Percentiles rank a stretch among this genome's conserved stretches.
These are phyloP conservation scores for Pelecanus crispus DNA, from an alignment of 2,113 vertebrate species.

Conservation along the genomic window DNA sequence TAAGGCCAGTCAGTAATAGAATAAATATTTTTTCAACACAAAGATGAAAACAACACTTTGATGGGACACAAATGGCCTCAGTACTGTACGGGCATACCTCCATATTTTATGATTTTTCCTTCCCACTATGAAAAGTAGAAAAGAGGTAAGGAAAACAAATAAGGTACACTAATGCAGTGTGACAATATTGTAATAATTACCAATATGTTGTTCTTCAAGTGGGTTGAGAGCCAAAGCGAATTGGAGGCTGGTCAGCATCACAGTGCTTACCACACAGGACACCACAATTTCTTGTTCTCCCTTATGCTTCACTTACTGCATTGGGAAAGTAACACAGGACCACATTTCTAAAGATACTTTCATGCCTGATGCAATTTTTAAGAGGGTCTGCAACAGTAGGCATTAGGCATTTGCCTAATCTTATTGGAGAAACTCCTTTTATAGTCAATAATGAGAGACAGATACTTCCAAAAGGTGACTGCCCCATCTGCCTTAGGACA, in stretches of 20 bases:
- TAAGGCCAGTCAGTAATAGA: neutral
- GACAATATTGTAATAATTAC: neutral
- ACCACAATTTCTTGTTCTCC: neutral
- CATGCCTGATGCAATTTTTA: neutral
- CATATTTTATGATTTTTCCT: neutral
- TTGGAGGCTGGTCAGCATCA: neutral
- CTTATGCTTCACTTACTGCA: rapidly evolving
- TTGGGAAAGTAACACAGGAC: neutral
- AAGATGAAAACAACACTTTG: neutral
- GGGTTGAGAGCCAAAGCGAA: neutral
- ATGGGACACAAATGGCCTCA: neutral
- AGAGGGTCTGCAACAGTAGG: no score
- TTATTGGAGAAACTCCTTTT: neutral
- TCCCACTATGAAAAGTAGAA: neutral
- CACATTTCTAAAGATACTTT: neutral
- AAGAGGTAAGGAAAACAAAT: neutral
- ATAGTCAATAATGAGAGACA: rapidly evolving
- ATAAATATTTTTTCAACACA: neutral
- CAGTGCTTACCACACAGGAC: neutral
- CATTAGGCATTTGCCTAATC: neutral
- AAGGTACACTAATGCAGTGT: neutral
- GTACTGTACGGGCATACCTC: neutral
- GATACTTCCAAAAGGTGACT: neutral
- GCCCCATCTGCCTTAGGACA: neutral
- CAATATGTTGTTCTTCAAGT: neutral